Evolutionary conservation across 2,888 invertebrate species (phyloP).

Genomic region (Strigamia maritima): DNA sequence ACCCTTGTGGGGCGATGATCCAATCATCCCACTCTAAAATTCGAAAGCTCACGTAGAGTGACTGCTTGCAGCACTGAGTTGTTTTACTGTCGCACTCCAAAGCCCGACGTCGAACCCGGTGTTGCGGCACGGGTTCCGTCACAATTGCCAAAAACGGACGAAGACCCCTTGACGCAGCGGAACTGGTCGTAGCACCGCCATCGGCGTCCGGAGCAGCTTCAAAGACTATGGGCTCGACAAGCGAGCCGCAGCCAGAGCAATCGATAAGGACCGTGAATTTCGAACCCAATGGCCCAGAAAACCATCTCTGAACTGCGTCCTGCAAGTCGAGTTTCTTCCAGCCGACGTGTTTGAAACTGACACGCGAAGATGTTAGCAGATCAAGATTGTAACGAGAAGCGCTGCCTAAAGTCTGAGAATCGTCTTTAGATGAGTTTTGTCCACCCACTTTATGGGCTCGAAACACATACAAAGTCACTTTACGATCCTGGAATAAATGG

Average conservation of each 20-base stretch:
- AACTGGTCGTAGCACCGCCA: background rate
- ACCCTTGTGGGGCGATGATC: conserved; percentile 61
- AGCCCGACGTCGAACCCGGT: conserved; percentile 71
- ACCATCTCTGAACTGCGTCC: conserved; percentile 72
- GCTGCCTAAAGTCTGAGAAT: conserved; percentile 7
- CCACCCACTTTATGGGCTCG: conserved; percentile 54
- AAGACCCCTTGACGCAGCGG: conserved; percentile 52
- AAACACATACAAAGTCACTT: conserved; percentile 70
- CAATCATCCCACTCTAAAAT: conserved; percentile 86
- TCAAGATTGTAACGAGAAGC: conserved; percentile 51
- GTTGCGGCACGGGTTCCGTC: conserved; percentile 64
- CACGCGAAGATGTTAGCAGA: conserved; percentile 58
- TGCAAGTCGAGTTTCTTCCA: conserved; percentile 87
- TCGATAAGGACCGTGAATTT: conserved; percentile 71
- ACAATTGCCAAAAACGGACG: conserved; percentile 80
- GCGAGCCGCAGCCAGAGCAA: conserved; percentile 51
- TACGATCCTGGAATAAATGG: conserved; percentile 49
- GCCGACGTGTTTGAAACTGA: conserved; percentile 66
- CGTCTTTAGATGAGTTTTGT: conserved; percentile 44
- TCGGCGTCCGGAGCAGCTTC: conserved; percentile 39
- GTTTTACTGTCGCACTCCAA: conserved; percentile 72
- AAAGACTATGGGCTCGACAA: conserved; percentile 47
- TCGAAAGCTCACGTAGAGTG: conserved; percentile 86
- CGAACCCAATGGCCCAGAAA: conserved; percentile 49
- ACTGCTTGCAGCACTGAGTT: conserved; percentile 81